These are phyloP conservation scores for Nyleta sp. DNA, from an alignment of 2,888 invertebrate genomes.

Conservation along the genomic window DNA sequence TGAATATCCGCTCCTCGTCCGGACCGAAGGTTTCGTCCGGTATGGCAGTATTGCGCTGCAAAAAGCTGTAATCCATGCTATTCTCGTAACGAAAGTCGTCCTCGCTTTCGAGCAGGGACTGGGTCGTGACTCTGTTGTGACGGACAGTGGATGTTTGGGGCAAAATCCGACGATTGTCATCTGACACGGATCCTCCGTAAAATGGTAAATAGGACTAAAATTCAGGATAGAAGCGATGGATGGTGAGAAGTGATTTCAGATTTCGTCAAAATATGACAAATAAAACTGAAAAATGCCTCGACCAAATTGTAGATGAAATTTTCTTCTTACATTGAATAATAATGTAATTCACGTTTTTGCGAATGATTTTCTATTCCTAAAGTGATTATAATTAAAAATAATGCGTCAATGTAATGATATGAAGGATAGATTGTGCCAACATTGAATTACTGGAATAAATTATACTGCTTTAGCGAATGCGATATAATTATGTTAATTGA, in stretches of 20 bases:
- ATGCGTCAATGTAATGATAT: too few relatives aligned
- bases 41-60: constrained; percentile 73
- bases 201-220: constrained; percentile 91
- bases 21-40: constrained; percentile 79
- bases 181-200: constrained; percentile 86
- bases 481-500: constrained; percentile 9
- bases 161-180: constrained; percentile 87
- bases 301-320: too few relatives aligned
- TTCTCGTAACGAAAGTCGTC: constrained; percentile 70
- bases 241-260: not conserved
- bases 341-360: too few relatives aligned
- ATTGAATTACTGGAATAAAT: too few relatives aligned
- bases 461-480: not conserved
- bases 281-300: constrained; percentile 1
- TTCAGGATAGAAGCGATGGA: not conserved
- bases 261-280: not conserved
- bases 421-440: too few relatives aligned
- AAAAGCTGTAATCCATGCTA: constrained; percentile 51
- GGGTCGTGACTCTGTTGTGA: constrained; percentile 63
- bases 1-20: constrained; percentile 80
- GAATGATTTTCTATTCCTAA: too few relatives aligned
- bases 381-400: too few relatives aligned
- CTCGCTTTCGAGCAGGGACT: constrained; percentile 61
- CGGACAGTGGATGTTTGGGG: constrained; percentile 66
- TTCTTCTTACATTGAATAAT: too few relatives aligned